Evolutionary conservation across 1,140 invertebrate genomes (phyloP).

Genomic region (Drosophila erecta): DNA sequence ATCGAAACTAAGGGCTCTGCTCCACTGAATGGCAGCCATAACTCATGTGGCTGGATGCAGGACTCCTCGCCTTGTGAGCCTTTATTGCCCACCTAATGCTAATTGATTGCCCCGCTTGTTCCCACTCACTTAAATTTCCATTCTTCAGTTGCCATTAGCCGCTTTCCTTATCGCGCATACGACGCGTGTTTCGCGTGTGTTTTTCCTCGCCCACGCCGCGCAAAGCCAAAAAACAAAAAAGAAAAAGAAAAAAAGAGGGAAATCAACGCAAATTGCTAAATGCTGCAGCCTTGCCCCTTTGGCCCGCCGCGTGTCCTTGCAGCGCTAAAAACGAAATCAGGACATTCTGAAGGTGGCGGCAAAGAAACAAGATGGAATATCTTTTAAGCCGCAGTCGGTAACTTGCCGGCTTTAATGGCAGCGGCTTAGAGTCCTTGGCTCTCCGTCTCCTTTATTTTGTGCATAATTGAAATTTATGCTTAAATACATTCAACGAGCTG

Average conservation of each 20-base stretch:
- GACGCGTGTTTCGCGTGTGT: slow-evolving; percentile 19
- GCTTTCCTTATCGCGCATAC: slow-evolving; percentile 32
- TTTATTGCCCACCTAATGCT: slow-evolving; percentile 36
- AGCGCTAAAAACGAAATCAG: slow-evolving; percentile 12
- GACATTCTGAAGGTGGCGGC: slow-evolving; percentile 14
- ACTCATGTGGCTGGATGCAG: background rate
- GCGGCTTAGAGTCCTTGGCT: slow-evolving; percentile 42
- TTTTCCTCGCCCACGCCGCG: background rate
- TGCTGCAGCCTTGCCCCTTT: slow-evolving; percentile 1
- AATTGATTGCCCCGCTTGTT: slow-evolving; percentile 42
- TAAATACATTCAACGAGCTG: slow-evolving; percentile 74
- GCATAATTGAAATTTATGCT: slow-evolving; percentile 74
- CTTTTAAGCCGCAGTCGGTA: slow-evolving; percentile 61
- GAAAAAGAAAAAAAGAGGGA: slow-evolving; percentile 6
- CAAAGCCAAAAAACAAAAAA: background rate
- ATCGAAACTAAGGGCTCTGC: background rate
- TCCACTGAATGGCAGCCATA: background rate
- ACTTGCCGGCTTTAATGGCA: slow-evolving; percentile 70
- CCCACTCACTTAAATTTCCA: slow-evolving; percentile 23
- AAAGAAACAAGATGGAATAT: slow-evolving; percentile 61
- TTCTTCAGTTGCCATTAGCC: slow-evolving; percentile 12
- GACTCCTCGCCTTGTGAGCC: slow-evolving; percentile 1
- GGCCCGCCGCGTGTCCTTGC: background rate
- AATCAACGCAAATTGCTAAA: slow-evolving; percentile 48
- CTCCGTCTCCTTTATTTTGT: slow-evolving; percentile 53